These are phyloP conservation scores for Rattus rattus DNA, from an alignment of 2,113 vertebrate genomes.

Conservation along the genomic window DNA sequence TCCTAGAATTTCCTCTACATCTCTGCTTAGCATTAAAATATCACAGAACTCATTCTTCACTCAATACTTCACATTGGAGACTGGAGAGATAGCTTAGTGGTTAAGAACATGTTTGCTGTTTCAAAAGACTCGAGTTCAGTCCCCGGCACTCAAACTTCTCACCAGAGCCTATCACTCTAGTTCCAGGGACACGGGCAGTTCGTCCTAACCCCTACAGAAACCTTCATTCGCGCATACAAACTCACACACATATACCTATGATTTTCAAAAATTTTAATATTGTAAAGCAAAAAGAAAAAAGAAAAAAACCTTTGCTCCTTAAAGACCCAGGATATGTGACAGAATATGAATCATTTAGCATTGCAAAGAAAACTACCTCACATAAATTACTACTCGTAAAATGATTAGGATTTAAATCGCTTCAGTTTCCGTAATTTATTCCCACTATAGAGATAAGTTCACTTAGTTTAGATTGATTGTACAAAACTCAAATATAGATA, in stretches of 20 bases:
- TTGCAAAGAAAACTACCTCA: not conserved
- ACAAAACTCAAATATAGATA: conserved; percentile 44
- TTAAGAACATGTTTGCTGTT: no score
- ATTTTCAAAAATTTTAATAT: not conserved
- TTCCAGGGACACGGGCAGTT: not conserved
- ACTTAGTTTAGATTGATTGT: conserved; percentile 50
- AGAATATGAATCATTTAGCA: not conserved
- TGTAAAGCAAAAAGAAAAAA: not conserved
- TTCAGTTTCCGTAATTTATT: conserved; percentile 49
- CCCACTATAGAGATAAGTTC: conserved; percentile 39
- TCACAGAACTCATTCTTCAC: conserved; percentile 73
- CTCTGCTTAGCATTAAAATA: conserved; percentile 78
- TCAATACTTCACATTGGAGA: conserved; percentile 70
- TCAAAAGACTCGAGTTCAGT: not conserved
- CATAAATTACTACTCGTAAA: conserved; percentile 19
- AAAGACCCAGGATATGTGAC: not conserved
- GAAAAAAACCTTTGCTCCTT: conserved; percentile 56
- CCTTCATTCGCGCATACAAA: no score
- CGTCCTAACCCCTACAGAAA: not conserved
- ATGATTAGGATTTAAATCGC: conserved; percentile 30
- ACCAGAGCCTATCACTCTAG: no score
- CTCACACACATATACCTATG: not conserved
- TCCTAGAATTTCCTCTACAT: conserved; percentile 69
- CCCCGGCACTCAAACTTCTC: not conserved
- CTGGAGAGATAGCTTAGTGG: not conserved